Conservation (phyloP, 2,888 invertebrate species). For the Lydus trimaculatus region DNA sequence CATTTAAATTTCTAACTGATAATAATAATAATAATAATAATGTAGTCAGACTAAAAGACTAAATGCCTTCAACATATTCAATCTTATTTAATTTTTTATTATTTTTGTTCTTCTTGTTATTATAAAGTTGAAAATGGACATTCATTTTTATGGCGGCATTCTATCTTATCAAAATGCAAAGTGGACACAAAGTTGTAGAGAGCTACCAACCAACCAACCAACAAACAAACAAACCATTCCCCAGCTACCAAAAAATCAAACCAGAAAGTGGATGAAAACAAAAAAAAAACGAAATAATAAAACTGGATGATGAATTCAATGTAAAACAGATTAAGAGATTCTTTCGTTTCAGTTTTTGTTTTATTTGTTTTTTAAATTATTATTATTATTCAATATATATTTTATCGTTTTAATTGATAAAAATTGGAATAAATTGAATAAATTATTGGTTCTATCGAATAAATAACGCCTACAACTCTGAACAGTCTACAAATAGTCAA, state of each 20-base stretch:
- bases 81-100: too few species aligned
- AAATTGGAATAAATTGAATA: background rate
- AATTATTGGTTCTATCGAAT: background rate
- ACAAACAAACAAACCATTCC: too few species aligned
- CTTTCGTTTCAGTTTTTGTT: too few species aligned
- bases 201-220: slow-evolving; percentile 46
- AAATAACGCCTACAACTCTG: background rate
- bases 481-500: background rate
- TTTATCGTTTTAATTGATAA: background rate
- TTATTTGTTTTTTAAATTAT: too few species aligned
- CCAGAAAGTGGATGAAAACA: background rate
- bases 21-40: too few species aligned
- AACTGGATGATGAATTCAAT: slow-evolving; percentile 44
- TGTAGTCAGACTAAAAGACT: background rate
- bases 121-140: slow-evolving; percentile 38
- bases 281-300: too few species aligned
- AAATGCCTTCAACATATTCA: too few species aligned
- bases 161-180: slow-evolving; percentile 56
- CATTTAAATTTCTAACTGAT: too few species aligned
- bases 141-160: slow-evolving; percentile 45
- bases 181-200: slow-evolving; percentile 49
- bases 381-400: background rate
- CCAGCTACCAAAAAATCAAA: slow-evolving; percentile 20
- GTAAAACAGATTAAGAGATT: slow-evolving; percentile 32
- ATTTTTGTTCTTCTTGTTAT: slow-evolving; percentile 11